phyloP scores from a whole-genome alignment of 1,140 invertebrate species.

The Euura lappo region DNA sequence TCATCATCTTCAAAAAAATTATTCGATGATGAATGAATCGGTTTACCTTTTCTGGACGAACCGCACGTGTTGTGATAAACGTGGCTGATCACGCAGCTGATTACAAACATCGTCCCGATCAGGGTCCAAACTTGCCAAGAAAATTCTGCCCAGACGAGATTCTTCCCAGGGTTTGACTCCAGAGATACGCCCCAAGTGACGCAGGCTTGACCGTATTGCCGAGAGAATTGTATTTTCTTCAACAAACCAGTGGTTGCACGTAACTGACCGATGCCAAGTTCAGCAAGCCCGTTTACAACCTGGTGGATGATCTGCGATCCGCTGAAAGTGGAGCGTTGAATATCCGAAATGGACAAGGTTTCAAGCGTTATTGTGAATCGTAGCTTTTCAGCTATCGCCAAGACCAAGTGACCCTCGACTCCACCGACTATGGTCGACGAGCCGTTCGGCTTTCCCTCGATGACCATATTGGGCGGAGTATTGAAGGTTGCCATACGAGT shows the following conservation, averaged over 20 bases:
- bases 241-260: background rate
- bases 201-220: background rate
- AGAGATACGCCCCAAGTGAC: background rate
- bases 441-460: background rate
- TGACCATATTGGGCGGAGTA: background rate
- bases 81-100: background rate
- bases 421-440: background rate
- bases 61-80: background rate
- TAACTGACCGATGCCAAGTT: background rate
- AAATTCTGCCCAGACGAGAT: background rate
- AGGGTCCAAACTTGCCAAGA: background rate
- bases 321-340: background rate
- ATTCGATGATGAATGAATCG: too few species aligned
- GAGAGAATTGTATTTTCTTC: background rate
- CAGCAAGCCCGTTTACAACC: background rate
- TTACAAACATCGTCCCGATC: background rate
- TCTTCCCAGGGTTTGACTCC: background rate
- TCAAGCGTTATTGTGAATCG: background rate
- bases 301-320: background rate
- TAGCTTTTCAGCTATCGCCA: background rate
- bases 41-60: too few species aligned
- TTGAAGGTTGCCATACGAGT: background rate
- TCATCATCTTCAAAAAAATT: background rate
- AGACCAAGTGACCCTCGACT: background rate
- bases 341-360: background rate